phyloP scores from a whole-genome alignment of 2,113 vertebrate genomes.

The Stomatorhinus ivindoensis region DNA sequence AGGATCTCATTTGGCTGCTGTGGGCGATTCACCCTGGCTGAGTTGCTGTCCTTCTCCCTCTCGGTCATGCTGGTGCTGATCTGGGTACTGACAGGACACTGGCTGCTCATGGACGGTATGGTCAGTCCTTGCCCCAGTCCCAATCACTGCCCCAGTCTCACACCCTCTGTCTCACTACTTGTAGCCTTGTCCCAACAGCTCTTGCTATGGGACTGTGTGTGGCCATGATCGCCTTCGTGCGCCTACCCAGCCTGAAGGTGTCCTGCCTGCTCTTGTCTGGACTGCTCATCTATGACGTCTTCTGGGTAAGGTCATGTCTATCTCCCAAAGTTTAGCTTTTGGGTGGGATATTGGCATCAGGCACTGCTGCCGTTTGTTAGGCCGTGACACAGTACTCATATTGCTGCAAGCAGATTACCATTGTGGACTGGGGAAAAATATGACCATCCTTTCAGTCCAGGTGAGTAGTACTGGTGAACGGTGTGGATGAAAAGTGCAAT shows the following conservation, averaged over 20 bases:
- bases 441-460: not conserved
- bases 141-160: not conserved
- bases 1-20: conserved; percentile 99
- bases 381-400: not conserved
- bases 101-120: conserved; percentile 99
- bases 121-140: not conserved
- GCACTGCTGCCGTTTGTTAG: not conserved
- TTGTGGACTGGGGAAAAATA: not conserved
- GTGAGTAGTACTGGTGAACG: not conserved
- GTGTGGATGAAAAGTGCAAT: not conserved
- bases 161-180: not conserved
- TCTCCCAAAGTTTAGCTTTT: not conserved
- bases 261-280: conserved; percentile 96
- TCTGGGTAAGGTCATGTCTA: conserved; percentile 78
- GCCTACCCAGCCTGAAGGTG: conserved; percentile 97
- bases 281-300: conserved; percentile 97
- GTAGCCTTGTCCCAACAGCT: conserved; percentile 57
- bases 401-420: not conserved
- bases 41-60: conserved; percentile 90
- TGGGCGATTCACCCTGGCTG: conserved; percentile 93
- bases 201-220: conserved; percentile 98
- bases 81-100: conserved; percentile 98
- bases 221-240: conserved; percentile 98
- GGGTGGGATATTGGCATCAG: not conserved
- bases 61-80: conserved; percentile 96